Evolutionary conservation across 2,888 invertebrate genomes (phyloP).

Genomic region (Argyresthia albistria): DNA sequence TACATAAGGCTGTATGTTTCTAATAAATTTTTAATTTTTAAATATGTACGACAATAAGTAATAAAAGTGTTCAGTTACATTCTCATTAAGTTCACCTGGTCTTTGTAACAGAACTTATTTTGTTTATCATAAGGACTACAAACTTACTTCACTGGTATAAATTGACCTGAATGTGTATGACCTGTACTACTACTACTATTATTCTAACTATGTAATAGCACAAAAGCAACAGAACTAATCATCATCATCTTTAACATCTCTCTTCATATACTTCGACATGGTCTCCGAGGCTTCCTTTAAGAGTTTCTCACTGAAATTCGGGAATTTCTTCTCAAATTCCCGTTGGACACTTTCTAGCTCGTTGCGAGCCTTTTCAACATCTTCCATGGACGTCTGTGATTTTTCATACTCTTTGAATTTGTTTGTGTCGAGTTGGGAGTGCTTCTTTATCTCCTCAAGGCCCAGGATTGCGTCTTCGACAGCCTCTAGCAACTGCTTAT

Average conservation of each 20-base stretch:
- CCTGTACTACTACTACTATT: no score
- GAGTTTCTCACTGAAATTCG: slow-evolving; percentile 42
- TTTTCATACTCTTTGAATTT: slow-evolving; percentile 42
- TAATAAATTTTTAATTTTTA: no score
- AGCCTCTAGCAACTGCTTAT: slow-evolving; percentile 47
- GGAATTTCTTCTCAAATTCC: slow-evolving; percentile 45
- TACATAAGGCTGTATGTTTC: no score
- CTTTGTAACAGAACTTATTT: no score
- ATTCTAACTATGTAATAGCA: slow-evolving; percentile 7
- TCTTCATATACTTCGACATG: slow-evolving; percentile 33
- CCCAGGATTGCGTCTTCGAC: slow-evolving; percentile 53
- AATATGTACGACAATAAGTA: no score
- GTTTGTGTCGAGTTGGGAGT: slow-evolving; percentile 37
- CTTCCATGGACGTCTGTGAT: slow-evolving; percentile 24
- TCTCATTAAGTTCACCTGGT: no score
- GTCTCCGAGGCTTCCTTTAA: slow-evolving; percentile 45
- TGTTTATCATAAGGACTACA: no score
- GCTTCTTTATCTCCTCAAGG: slow-evolving; percentile 45
- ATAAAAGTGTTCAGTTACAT: no score
- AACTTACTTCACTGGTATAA: no score
- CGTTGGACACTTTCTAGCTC: slow-evolving; percentile 37
- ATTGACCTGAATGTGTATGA: no score
- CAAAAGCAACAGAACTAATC: slow-evolving; percentile 9
- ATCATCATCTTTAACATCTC: slow-evolving; percentile 22
- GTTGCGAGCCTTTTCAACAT: slow-evolving; percentile 32